A percentile compares a stretch with the other conserved stretches of the same genome.
These are phyloP conservation scores for Liodrosophila aerea DNA, from an alignment of 2,888 invertebrate species.

Conservation along the genomic window DNA sequence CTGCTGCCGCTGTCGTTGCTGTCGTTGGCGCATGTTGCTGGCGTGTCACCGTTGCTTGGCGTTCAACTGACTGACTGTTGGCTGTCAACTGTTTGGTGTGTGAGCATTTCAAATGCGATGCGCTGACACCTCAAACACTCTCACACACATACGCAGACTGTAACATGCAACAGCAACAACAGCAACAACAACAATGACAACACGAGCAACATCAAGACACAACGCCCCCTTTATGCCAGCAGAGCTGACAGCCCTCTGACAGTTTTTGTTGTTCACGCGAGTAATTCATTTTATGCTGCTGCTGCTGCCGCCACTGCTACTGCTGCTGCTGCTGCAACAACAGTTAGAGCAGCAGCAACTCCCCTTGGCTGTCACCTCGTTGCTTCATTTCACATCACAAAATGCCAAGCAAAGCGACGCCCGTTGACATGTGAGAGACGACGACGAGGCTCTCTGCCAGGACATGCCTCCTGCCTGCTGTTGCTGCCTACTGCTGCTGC, in stretches of 20 bases:
- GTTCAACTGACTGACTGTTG: constrained; percentile 60
- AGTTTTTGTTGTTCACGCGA: constrained; percentile 82
- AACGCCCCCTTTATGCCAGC: constrained; percentile 31
- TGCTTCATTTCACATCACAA: constrained; percentile 78
- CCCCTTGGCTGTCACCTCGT: constrained; percentile 79
- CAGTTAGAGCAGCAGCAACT: constrained; percentile 55
- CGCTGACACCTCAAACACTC: constrained; percentile 75
- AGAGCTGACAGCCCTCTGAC: constrained; percentile 80
- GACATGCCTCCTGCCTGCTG: constrained; percentile 22
- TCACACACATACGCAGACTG: constrained; percentile 28
- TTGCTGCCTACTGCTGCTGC: constrained; percentile 4
- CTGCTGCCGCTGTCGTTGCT: constrained; percentile 38
- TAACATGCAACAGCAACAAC: constrained; percentile 37
- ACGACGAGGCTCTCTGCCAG: constrained; percentile 50
- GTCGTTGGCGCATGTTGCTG: constrained; percentile 42
- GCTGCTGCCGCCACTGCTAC: constrained; percentile 41
- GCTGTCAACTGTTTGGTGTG: constrained; percentile 67
- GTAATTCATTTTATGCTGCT: constrained; percentile 80
- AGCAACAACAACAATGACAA: constrained; percentile 33
- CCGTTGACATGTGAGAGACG: constrained; percentile 81
- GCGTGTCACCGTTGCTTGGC: constrained; percentile 28
- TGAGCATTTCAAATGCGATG: constrained; percentile 75
- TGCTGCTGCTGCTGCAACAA: constrained; percentile 33
- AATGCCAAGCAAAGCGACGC: constrained; percentile 78
- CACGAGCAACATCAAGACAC: constrained; percentile 12